Evolutionary conservation across 2,888 invertebrate genomes (phyloP).

Genomic region (Plagodis pulveraria): DNA sequence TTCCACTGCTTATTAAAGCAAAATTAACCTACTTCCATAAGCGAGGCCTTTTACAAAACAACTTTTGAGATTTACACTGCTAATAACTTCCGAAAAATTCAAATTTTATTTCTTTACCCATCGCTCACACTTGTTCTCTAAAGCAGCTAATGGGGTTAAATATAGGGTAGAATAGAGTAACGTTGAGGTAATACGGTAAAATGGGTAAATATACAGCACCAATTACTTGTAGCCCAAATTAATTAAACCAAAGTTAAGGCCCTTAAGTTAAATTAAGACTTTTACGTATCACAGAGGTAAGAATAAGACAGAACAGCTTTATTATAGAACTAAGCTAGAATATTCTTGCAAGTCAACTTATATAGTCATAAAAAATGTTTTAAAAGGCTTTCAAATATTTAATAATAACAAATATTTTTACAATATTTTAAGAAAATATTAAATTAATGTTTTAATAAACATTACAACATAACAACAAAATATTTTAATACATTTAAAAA

Average conservation of each 20-base stretch:
- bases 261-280: constrained; percentile 48
- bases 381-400: too few species aligned
- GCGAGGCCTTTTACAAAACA: constrained; percentile 10
- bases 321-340: background rate
- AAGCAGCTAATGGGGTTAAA: constrained; percentile 3
- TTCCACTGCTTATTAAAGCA: constrained; percentile 16
- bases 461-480: too few species aligned
- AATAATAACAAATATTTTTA: too few species aligned
- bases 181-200: constrained; percentile 13
- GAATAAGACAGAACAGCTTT: constrained; percentile 17
- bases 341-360: too few species aligned
- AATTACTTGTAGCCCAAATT: constrained; percentile 45
- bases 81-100: constrained; percentile 25
- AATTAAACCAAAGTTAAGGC: constrained; percentile 47
- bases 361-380: too few species aligned
- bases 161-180: constrained; percentile 5
- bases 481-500: too few species aligned
- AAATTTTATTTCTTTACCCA: constrained; percentile 34
- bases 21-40: constrained; percentile 14
- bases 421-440: too few species aligned
- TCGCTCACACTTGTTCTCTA: constrained; percentile 30
- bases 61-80: constrained; percentile 16
- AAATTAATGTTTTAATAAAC: too few species aligned
- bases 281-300: constrained; percentile 30
- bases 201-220: constrained; percentile 33